These are phyloP conservation scores for Passerculus sandwichensis DNA, from an alignment of 2,797 vertebrate genomes.

Conservation along the genomic window DNA sequence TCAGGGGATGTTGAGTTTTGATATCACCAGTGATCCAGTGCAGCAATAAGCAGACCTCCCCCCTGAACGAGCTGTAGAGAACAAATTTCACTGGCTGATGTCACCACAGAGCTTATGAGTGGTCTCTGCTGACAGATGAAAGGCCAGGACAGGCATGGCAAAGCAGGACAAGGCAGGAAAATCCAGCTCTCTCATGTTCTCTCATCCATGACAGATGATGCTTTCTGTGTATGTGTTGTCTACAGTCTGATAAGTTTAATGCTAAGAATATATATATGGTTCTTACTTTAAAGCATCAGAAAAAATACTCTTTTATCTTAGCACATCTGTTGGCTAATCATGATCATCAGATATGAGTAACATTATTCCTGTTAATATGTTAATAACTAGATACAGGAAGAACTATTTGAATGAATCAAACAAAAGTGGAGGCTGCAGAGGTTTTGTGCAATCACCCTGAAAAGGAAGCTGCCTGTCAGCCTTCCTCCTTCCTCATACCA, in stretches of 20 bases:
- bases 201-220: background rate
- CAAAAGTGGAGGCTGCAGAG: background rate
- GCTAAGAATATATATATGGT: background rate
- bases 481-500: background rate
- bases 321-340: background rate
- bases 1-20: background rate
- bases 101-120: background rate
- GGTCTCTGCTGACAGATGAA: background rate
- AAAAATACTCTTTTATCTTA: background rate
- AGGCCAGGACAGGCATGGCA: background rate
- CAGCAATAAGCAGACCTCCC: background rate
- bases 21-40: background rate
- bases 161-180: background rate
- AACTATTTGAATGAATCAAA: background rate
- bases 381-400: background rate
- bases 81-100: background rate
- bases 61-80: background rate
- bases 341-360: background rate
- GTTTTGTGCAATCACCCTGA: background rate
- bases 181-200: background rate
- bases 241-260: background rate
- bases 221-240: background rate
- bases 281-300: background rate
- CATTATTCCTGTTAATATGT: background rate
- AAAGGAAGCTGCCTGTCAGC: background rate